phyloP scores from a whole-genome alignment of 2,797 vertebrate species.

The Acanthis flammea region DNA sequence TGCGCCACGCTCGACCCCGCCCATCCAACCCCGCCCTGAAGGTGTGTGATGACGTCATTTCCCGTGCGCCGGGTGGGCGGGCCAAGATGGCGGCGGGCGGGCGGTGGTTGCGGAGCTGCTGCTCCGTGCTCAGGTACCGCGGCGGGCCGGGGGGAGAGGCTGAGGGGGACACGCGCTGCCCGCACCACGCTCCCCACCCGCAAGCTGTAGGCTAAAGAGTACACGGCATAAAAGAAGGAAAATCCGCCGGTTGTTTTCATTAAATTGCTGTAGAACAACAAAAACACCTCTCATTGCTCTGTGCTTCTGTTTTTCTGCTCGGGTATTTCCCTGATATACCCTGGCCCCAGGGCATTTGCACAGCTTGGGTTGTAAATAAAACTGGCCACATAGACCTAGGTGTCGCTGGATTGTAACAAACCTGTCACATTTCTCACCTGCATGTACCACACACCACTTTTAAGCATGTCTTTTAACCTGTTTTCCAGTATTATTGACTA shows the following conservation, averaged over 20 bases:
- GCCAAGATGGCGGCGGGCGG: slow-evolving; percentile 65
- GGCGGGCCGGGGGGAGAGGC: background rate
- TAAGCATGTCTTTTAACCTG: background rate
- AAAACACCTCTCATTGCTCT: fast-evolving
- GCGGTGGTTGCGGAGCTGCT: slow-evolving; percentile 22
- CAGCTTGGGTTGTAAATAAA: background rate
- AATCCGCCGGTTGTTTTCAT: fast-evolving
- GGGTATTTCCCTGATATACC: background rate
- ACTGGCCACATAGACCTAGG: fast-evolving
- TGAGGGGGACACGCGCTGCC: background rate
- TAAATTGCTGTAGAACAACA: background rate
- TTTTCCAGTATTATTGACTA: fast-evolving
- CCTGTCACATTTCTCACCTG: background rate
- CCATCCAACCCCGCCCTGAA: fast-evolving
- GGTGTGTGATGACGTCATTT: background rate
- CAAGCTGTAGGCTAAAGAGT: background rate
- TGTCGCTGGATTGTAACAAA: background rate
- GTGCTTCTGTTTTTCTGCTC: background rate
- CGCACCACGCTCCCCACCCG: fast-evolving
- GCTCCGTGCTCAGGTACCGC: slow-evolving; percentile 69
- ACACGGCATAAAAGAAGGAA: fast-evolving
- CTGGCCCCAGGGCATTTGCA: fast-evolving
- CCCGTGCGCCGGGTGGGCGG: background rate
- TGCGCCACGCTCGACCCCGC: background rate
- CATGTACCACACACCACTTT: fast-evolving